Evolutionary conservation across 2,113 vertebrate species (phyloP), one percentile per base, ranked within the genome.

Genomic region (Podiceps cristatus): DNA sequence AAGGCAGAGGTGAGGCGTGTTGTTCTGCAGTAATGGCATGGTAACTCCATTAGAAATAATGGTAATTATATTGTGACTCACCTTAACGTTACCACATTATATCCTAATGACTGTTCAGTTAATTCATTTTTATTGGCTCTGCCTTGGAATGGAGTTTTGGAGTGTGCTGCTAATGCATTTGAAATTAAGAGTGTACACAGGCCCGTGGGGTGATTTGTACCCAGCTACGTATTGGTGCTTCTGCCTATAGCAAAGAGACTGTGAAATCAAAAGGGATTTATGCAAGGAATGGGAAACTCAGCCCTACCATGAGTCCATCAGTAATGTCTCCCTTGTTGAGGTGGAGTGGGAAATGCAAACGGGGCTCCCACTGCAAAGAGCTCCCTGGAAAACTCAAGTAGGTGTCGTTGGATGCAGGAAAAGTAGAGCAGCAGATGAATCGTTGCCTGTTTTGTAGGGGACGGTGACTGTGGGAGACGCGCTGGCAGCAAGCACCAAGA

Each of bases 1-100:
- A 33, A 22, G 63, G 86, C 12, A 37, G 66, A 60, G 94, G 84
- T 69, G 89, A 94, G 93, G 74, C 81, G 69, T 76, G 86, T 62
- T 88, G 64, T 69, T 94, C 89, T 76, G 89, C 77, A 50, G 81
- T 58, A 96, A 97, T 47, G 63, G 89, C 53, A 5, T 7, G 69
- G 88, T 50, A 92, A 89, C 68, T 96, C 86, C 95, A 89, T 97
- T 80, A 96, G 93, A 96, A 97, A 91, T 69, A 76, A 88, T 63
- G 89, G 84, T 44, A 91, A 97, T 97, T 97, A 85, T 79, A 23
- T 66, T 93, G 95, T 96, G 94, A 91, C 93, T 97, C 96, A 96
- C 95, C 95, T 96, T 94, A 96, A 94, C 23, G 37, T 89, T 93
- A 93, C 84, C 87, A 82, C 93, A 95, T 97, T 96, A 90, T 89